Evolutionary conservation across 1,140 invertebrate genomes (phyloP), one percentile per base, ranked within the genome.

Genomic region (Cotesia chilonis): DNA sequence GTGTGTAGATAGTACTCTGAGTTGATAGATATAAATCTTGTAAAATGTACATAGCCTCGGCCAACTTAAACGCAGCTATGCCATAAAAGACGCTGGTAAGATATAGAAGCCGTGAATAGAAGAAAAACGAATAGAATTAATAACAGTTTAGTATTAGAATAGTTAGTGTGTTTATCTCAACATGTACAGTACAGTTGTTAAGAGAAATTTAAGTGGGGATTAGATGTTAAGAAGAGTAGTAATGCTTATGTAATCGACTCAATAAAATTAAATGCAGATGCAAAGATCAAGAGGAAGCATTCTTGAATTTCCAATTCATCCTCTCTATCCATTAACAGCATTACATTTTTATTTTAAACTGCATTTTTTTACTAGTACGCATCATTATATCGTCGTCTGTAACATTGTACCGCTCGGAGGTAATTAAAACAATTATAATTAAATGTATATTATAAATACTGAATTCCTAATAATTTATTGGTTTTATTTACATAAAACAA

Each of bases 31-130:
- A 79, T 82, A 85, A 73, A 84, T 80, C 77, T 79, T 78, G 81
- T 85, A 84, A 84, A 85, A 82, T 78, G 79, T 83, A 65, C 10
- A 61, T 73, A 85, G 79, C 83, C 83, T 86, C 84, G 84, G 84
- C 82, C 84, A 85, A 85, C 82, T 86, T 86, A 84, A 79, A 79
- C 76, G 71, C 28, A 28, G 28, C 1, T 28, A 76, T 78, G 77
- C 79, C 80, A 81, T 85, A 85, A 84, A 83, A 71, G 83, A 80
- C 76, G 60, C 59, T 36, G 38, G 52, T 59, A 59, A 28, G 55
- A 51, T 28, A 47, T 51, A 55, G 68, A 61, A 70, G 68, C 68
- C 59, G 20, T 41, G 59, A 63, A 52, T 51, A 70, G 59, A 70
- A 52, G 55, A 38, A 64, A 64, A 51, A 61, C 55, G 37, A 12